Evolutionary conservation across 2,888 invertebrate genomes (phyloP).

Genomic region (Pollenia labialis): DNA sequence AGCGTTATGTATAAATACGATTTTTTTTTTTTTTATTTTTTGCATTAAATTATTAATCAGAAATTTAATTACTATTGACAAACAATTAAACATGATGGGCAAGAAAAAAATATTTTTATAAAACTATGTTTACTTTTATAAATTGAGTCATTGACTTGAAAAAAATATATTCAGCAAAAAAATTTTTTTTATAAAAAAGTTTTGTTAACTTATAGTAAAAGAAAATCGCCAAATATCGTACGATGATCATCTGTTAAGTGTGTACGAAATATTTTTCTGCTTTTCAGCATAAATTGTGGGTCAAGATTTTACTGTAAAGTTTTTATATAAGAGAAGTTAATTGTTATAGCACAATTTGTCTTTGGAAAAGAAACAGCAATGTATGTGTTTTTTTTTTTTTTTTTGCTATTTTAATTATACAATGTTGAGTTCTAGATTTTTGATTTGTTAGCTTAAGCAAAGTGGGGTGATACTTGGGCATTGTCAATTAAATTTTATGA

Average conservation of each 20-base stretch:
- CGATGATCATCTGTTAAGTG: conserved; percentile 12
- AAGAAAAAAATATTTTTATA: not conserved
- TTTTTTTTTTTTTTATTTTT: conserved; percentile 10
- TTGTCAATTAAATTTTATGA: too few relatives aligned
- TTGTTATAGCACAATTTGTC: not conserved
- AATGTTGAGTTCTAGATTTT: conserved; percentile 21
- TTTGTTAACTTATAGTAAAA: not conserved
- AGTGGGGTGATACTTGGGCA: not conserved
- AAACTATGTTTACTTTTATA: conserved; percentile 34
- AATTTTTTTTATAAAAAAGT: not conserved
- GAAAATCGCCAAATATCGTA: conserved; percentile 30
- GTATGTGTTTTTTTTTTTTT: not conserved
- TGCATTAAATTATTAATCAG: conserved; percentile 4
- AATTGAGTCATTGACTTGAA: conserved; percentile 66
- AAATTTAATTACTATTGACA: conserved; percentile 23
- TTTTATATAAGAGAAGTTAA: not conserved
- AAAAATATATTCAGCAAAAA: conserved; percentile 1
- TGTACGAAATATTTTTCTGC: conserved; percentile 26
- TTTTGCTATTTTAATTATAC: conserved; percentile 18
- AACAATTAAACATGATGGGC: conserved; percentile 20
- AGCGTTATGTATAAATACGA: not conserved
- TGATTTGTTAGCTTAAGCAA: not conserved
- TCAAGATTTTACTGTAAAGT: conserved; percentile 54
- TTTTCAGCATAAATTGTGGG: conserved; percentile 63
- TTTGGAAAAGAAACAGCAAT: conserved; percentile 3